phyloP scores from a whole-genome alignment of 2,113 vertebrate genomes.

The Rhadina sibilatrix region DNA sequence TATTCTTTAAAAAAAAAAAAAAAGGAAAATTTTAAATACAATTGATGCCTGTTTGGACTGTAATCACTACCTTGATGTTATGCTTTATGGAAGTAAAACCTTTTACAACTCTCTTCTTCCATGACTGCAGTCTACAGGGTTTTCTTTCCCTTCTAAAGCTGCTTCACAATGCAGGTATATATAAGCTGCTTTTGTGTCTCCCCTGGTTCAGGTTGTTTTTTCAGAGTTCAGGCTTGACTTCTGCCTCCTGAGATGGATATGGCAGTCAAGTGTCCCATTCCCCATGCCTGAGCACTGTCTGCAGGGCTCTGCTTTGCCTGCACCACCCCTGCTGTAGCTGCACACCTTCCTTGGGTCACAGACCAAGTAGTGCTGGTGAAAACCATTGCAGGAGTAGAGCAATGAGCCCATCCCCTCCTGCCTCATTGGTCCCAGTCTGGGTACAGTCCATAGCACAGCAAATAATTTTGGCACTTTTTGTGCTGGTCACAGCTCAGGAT shows the following conservation, averaged over 20 bases:
- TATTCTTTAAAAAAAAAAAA: neutral
- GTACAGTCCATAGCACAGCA: neutral
- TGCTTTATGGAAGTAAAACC: neutral
- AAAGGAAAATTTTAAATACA: neutral
- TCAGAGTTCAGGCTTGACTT: neutral
- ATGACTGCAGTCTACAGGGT: neutral
- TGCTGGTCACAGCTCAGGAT: neutral
- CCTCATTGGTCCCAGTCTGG: neutral
- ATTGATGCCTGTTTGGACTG: neutral
- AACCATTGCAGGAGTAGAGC: fast-evolving
- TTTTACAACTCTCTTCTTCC: neutral
- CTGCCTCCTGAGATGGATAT: neutral
- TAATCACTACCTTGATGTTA: neutral
- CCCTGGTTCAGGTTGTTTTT: neutral
- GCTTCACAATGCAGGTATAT: neutral
- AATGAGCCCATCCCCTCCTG: neutral
- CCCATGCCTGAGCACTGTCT: fast-evolving
- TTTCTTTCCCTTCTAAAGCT: neutral
- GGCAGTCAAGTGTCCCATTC: neutral
- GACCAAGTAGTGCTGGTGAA: neutral
- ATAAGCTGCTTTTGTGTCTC: neutral
- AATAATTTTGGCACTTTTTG: neutral
- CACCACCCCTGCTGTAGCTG: neutral
- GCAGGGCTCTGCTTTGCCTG: neutral
- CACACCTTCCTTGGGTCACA: neutral